Percentiles rank a stretch among this genome's conserved stretches.
Conservation (phyloP, 2,797 vertebrate species). For the Odontamblyopus rebecca region DNA sequence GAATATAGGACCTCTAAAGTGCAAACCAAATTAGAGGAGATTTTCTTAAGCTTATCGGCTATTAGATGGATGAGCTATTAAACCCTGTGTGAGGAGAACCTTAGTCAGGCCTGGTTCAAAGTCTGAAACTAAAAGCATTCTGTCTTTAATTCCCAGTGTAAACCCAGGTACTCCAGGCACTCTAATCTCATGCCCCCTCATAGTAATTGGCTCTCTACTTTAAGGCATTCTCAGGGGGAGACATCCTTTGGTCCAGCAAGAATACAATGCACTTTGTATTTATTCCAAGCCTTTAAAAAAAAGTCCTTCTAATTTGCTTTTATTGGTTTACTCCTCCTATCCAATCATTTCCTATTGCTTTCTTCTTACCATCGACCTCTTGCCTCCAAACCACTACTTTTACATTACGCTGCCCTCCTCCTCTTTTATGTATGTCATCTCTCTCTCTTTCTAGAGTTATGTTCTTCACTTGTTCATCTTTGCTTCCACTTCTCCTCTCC, state of each 20-base stretch:
- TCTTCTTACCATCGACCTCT: constrained; percentile 8
- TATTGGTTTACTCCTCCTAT: constrained; percentile 24
- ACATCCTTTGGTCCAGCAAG: constrained; percentile 46
- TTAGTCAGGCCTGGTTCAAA: constrained; percentile 48
- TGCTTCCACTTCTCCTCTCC: constrained; percentile 15
- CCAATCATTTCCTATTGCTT: constrained; percentile 8
- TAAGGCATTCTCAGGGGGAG: constrained; percentile 59
- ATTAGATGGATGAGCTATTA: constrained; percentile 68
- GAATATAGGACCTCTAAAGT: constrained; percentile 16
- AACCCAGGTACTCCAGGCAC: constrained; percentile 57
- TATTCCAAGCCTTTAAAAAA: constrained; percentile 37
- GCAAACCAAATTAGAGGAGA: constrained; percentile 56
- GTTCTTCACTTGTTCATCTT: constrained; percentile 20
- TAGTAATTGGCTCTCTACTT: constrained; percentile 73
- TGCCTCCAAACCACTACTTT: constrained; percentile 29
- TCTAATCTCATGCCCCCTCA: constrained; percentile 69
- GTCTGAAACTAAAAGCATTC: constrained; percentile 53
- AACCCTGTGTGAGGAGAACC: constrained; percentile 51
- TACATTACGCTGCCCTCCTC: constrained; percentile 22
- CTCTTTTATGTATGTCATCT: constrained; percentile 12
- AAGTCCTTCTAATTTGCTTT: constrained; percentile 39
- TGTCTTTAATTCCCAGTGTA: constrained; percentile 58
- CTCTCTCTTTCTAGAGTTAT: constrained; percentile 12
- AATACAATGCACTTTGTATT: constrained; percentile 44
- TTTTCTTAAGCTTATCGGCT: constrained; percentile 65